phyloP scores from a whole-genome alignment of 2,888 invertebrate species.

The Acleris laterana region DNA sequence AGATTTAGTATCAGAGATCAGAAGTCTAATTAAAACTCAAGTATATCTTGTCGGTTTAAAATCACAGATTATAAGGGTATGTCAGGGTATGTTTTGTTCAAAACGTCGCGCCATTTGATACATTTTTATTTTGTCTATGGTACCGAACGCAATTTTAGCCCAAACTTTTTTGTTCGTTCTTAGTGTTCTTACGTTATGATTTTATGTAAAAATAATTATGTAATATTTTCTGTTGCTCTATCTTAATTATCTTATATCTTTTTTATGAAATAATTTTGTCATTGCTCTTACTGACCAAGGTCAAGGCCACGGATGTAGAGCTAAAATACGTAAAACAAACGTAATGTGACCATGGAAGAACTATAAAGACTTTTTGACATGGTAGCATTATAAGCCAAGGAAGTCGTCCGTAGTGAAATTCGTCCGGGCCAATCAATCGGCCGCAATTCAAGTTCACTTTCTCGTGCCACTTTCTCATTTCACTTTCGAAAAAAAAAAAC shows the following conservation, averaged over 20 bases:
- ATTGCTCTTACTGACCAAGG: slow-evolving; percentile 37
- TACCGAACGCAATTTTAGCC: neutral
- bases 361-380: slow-evolving; percentile 45
- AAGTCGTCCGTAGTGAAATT: slow-evolving; percentile 67
- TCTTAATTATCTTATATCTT: neutral
- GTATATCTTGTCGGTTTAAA: neutral
- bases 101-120: slow-evolving; percentile 22
- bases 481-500: slow-evolving; percentile 68
- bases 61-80: too few relatives aligned
- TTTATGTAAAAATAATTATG: neutral
- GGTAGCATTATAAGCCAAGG: slow-evolving; percentile 46
- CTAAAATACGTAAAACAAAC: slow-evolving; percentile 40
- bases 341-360: slow-evolving; percentile 39
- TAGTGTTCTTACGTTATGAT: neutral
- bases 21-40: neutral
- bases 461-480: slow-evolving; percentile 70
- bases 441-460: slow-evolving; percentile 72
- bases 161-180: neutral
- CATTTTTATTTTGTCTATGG: slow-evolving; percentile 17
- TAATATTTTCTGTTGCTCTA: neutral
- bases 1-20: too few relatives aligned
- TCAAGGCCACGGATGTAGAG: slow-evolving; percentile 36
- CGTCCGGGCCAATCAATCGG: slow-evolving; percentile 59
- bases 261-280: neutral
- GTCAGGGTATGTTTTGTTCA: neutral